Base-by-base conservation (phyloP, 2,888 invertebrate species). In the Dexiosoma caninum region DNA sequence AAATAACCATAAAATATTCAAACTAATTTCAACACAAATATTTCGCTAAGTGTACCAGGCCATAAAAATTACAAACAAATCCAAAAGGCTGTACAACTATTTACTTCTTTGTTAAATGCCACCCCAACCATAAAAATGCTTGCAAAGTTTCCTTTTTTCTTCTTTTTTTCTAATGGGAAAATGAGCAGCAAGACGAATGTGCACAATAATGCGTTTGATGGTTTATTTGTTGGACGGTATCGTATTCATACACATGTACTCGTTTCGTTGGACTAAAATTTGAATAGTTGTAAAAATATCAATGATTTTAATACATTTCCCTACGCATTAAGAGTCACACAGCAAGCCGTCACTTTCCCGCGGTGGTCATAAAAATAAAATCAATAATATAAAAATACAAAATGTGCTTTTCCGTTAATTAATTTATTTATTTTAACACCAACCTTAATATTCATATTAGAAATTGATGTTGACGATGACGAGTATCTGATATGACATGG, bases 301-400 rank as follows among this genome's bases (percentile, higher is more conserved):
- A 35, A 55, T 78, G 42, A 53, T 53, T 57, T 53, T 57, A 37
- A 62, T 46, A 12, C 32, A 64, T 37, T 16, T 21, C 2, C 7
- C 2, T 21, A 12, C 23, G 23, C 23, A n/a, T 46, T 19, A 4
- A 19, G 19, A 27, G 23, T 60, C 85, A 83, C 84, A 84, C 84
- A 87, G 85, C 87, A 87, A 86, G 87, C 87, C 87, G 87, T 87
- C 87, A 86, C 85, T 86, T 87, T 87, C 85, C 87, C 87, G 87
- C 86, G 87, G 85, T 87, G 84, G 85, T 85, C 85, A 86, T 85
- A 87, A 87, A 87, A 86, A 69, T 59, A 53, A 67, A 62, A 67
- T 70, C 64, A 80, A 40, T 64, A 53, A 42, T 14, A n/a, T n/a
- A 44, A 32, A 70, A 27, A n/a, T 19, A 53, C 44, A 59, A 59